phyloP scores from a whole-genome alignment of 2,113 vertebrate genomes.

The Gadus macrocephalus region DNA sequence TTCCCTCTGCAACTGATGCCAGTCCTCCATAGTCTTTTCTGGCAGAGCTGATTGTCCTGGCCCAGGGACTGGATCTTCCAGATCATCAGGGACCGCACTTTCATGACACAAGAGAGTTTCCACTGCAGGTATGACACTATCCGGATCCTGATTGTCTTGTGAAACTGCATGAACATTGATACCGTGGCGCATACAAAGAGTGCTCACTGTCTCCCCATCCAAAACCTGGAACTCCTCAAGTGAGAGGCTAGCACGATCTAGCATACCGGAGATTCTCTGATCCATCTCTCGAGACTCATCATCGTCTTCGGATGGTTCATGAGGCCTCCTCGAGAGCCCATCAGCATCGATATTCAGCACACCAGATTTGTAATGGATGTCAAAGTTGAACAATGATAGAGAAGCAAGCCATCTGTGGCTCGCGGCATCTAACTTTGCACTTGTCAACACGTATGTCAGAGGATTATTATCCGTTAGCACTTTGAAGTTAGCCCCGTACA shows the following conservation, averaged over 20 bases:
- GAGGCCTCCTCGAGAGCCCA: conserved; percentile 9
- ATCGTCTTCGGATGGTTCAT: conserved; percentile 8
- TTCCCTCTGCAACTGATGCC: conserved; percentile 11
- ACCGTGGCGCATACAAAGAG: not conserved
- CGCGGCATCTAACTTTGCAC: conserved; percentile 18
- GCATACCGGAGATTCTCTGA: not conserved
- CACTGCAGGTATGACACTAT: not conserved
- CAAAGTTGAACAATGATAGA: conserved; percentile 22
- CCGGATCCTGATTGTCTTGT: not conserved
- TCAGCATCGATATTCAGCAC: conserved; percentile 8
- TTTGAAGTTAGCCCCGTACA: conserved; percentile 28
- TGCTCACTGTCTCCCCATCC: not conserved
- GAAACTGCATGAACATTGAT: not conserved
- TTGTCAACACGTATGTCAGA: conserved; percentile 14
- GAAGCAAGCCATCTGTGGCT: conserved; percentile 22
- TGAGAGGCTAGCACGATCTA: not conserved
- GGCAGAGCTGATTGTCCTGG: conserved; percentile 16
- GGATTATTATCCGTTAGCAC: not conserved
- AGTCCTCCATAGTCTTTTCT: conserved; percentile 5
- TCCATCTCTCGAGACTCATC: conserved; percentile 16
- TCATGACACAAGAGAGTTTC: conserved; percentile 21
- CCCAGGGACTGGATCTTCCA: conserved; percentile 7
- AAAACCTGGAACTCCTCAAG: not conserved
- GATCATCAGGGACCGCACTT: conserved; percentile 6
- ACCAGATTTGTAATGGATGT: conserved; percentile 19